Percentiles rank a stretch among this genome's conserved stretches.
phyloP scores from a whole-genome alignment of 2,888 invertebrate species.

The Macrosiphum euphorbiae region DNA sequence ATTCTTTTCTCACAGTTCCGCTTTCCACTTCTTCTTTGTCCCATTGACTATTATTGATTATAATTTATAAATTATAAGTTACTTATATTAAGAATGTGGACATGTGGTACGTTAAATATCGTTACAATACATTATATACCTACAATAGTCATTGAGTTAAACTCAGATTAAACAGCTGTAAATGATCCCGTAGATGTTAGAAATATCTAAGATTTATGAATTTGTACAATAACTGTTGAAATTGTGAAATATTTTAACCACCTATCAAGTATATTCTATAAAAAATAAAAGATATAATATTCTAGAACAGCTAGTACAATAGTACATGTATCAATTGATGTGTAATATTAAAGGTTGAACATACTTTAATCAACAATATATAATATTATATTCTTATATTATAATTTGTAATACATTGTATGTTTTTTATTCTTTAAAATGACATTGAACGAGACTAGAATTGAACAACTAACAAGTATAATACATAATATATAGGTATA shows the following conservation, averaged over 20 bases:
- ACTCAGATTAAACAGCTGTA: background rate
- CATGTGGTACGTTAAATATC: background rate
- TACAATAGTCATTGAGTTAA: background rate
- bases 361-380: background rate
- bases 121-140: too few species aligned
- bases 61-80: background rate
- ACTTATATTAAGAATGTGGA: background rate
- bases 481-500: background rate
- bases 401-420: background rate
- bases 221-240: background rate
- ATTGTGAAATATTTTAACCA: background rate
- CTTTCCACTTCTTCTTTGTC: background rate
- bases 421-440: conserved; percentile 13
- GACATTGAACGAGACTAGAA: conserved; percentile 28
- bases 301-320: background rate
- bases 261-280: background rate
- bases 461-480: background rate
- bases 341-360: background rate
- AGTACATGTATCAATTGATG: background rate
- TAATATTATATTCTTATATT: background rate
- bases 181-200: background rate
- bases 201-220: too few species aligned
- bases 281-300: background rate
- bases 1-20: background rate
- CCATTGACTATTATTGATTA: background rate